Evolutionary conservation across 2,888 invertebrate species (phyloP), one percentile per base, ranked within the genome.

Genomic region (Germaria angustata): DNA sequence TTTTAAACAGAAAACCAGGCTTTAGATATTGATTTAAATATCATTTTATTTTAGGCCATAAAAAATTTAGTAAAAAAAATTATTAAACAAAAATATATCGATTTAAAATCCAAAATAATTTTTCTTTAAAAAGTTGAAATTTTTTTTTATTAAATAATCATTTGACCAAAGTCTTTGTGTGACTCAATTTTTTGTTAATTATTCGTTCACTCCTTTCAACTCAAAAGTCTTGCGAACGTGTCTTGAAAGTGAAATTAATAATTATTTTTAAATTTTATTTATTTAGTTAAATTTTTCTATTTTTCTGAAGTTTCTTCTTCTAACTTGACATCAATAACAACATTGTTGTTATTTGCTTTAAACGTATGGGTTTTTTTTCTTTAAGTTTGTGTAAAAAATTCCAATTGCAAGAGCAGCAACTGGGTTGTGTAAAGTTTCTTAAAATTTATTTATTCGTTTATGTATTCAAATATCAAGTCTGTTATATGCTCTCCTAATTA

Each of bases 161-260:
- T n/a, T n/a, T n/a, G n/a, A n/a, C n/a, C n/a, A n/a, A n/a, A n/a
- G n/a, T n/a, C n/a, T n/a, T n/a, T n/a, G n/a, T n/a, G n/a, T n/a
- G n/a, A n/a, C n/a, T n/a, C n/a, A n/a, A n/a, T n/a, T n/a, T n/a
- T n/a, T n/a, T n/a, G n/a, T n/a, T n/a, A n/a, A n/a, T n/a, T n/a
- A n/a, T n/a, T n/a, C n/a, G n/a, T n/a, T n/a, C n/a, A n/a, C n/a
- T n/a, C n/a, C n/a, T n/a, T n/a, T n/a, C n/a, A n/a, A n/a, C n/a
- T n/a, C n/a, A n/a, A n/a, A n/a, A n/a, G n/a, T n/a, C n/a, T 44
- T 28, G 6, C 6, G 51, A 79, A 80, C 63, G 73, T 80, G 80
- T 32, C 17, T 61, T 69, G 55, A 80, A 80, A 80, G 80, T 80
- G 80, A 80, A 80, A 75, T 80, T 75, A 53, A 28, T 73, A 53